These are phyloP conservation scores for Diachrysia chrysitis DNA, from an alignment of 2,888 invertebrate genomes.

Conservation along the genomic window DNA sequence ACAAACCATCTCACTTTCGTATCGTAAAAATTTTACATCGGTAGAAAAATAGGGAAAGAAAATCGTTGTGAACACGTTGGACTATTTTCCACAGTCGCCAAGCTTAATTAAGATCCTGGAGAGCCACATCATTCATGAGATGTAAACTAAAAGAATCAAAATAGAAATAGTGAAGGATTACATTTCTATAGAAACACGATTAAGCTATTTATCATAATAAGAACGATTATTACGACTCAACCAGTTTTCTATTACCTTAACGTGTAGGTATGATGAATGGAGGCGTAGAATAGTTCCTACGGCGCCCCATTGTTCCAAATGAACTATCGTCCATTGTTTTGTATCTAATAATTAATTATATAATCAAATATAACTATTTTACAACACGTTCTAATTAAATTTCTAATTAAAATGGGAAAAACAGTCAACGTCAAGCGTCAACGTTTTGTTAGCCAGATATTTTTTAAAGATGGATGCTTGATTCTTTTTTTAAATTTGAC, in stretches of 20 bases:
- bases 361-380: conserved; percentile 52
- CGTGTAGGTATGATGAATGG: conserved; percentile 49
- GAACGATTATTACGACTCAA: conserved; percentile 38
- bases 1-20: no score
- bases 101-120: background rate
- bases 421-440: conserved; percentile 29
- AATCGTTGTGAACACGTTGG: background rate
- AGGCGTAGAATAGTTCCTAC: conserved; percentile 37
- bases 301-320: conserved; percentile 62
- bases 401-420: conserved; percentile 43
- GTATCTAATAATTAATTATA: conserved; percentile 57
- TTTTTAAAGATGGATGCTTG: conserved; percentile 2
- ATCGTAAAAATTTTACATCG: no score
- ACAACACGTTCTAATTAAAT: conserved; percentile 28
- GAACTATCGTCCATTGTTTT: conserved; percentile 62
- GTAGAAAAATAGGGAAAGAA: background rate
- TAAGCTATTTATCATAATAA: conserved; percentile 41
- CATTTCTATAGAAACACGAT: background rate
- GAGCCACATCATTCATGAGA: background rate
- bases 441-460: conserved; percentile 32
- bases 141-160: background rate
- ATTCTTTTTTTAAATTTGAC: conserved; percentile 1
- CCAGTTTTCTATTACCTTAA: conserved; percentile 33
- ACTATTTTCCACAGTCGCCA: background rate
- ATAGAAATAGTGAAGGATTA: background rate